Percentiles rank a stretch among this genome's conserved stretches.
Evolutionary conservation across 2,113 vertebrate species (phyloP).

Genomic region (Oxyura jamaicensis): DNA sequence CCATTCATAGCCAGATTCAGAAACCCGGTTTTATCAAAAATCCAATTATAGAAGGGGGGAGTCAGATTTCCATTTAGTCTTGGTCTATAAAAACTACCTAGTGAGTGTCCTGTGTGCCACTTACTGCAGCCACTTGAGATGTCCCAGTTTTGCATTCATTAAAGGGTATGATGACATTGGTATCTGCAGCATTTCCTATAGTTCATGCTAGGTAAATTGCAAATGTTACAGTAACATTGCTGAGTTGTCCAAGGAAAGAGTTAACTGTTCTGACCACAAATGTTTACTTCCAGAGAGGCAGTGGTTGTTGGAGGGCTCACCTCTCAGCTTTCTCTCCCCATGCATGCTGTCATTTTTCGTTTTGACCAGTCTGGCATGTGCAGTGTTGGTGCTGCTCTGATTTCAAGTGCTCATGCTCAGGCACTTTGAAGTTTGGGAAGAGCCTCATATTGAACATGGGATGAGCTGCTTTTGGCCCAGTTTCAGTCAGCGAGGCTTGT

Average conservation of each 20-base stretch:
- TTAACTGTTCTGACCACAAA: neutral
- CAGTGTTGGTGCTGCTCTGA: fast-evolving
- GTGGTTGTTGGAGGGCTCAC: fast-evolving
- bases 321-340: neutral
- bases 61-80: neutral
- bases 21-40: neutral
- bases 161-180: neutral
- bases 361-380: fast-evolving
- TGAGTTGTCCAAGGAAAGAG: neutral
- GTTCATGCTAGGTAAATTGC: neutral
- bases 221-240: neutral
- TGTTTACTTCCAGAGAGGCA: neutral
- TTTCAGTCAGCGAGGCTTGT: neutral
- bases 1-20: neutral
- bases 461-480: neutral
- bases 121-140: neutral
- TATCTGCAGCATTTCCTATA: neutral
- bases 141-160: neutral
- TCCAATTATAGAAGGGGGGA: neutral
- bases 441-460: neutral
- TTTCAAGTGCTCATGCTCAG: fast-evolving
- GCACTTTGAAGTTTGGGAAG: neutral
- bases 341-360: fast-evolving
- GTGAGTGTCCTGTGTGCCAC: fast-evolving
- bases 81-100: neutral